These are phyloP conservation scores for Narcine bancroftii DNA, from an alignment of 2,113 vertebrate species.

Conservation along the genomic window DNA sequence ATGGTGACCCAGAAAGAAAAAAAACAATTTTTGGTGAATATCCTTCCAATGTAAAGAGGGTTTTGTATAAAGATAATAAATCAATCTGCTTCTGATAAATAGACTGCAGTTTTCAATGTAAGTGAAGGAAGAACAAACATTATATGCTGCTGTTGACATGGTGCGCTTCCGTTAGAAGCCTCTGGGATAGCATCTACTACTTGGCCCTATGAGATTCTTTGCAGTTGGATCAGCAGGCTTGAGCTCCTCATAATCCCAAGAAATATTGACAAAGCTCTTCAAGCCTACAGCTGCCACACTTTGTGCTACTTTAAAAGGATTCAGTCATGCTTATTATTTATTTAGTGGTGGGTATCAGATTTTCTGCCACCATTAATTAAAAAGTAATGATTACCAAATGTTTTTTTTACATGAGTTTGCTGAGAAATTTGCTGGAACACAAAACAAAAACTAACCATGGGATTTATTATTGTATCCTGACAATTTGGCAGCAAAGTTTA, in stretches of 20 bases:
- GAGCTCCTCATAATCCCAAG: not conserved
- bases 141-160: not conserved
- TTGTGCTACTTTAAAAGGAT: not conserved
- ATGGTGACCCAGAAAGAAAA: not conserved
- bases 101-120: not conserved
- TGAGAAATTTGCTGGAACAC: not conserved
- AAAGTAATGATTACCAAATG: not conserved
- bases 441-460: constrained; percentile 4
- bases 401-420: constrained; percentile 28
- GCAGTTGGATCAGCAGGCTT: not conserved
- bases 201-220: not conserved
- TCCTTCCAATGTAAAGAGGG: not conserved
- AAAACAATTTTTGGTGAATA: not conserved
- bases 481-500: not conserved
- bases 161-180: not conserved
- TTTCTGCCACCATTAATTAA: constrained; percentile 17
- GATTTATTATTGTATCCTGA: constrained; percentile 25
- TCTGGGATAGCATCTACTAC: not conserved
- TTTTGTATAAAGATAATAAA: not conserved
- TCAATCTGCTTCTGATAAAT: not conserved
- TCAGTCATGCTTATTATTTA: not conserved
- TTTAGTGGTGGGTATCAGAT: not conserved
- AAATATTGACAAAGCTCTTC: not conserved
- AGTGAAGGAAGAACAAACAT: not conserved
- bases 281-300: not conserved